phyloP scores from a whole-genome alignment of 2,113 vertebrate species.

The Hystrix brachyura region DNA sequence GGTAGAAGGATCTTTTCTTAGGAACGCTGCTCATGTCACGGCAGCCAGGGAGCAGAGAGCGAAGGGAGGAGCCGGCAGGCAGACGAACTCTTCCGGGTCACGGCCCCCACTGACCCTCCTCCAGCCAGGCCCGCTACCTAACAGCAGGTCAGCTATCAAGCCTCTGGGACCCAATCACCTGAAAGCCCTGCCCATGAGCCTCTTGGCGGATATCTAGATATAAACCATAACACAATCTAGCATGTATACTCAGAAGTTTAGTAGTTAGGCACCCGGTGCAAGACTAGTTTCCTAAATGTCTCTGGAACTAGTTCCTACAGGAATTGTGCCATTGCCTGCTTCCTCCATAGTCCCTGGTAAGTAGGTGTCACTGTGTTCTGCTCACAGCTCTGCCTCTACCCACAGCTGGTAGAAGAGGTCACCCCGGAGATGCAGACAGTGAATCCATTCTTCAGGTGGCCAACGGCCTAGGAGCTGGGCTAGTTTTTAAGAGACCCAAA shows the following conservation, averaged over 20 bases:
- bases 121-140: neutral
- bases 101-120: accelerated
- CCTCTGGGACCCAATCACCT: neutral
- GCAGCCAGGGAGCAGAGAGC: neutral
- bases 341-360: neutral
- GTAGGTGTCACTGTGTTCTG: neutral
- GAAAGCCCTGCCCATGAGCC: neutral
- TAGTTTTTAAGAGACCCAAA: neutral
- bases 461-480: neutral
- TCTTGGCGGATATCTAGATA: neutral
- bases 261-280: neutral
- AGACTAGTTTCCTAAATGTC: neutral
- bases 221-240: neutral
- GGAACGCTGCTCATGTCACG: neutral
- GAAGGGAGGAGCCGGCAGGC: neutral
- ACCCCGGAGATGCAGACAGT: too few relatives aligned
- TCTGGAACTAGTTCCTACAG: neutral
- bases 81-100: neutral
- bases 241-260: neutral
- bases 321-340: neutral
- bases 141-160: neutral
- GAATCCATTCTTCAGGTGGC: neutral
- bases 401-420: neutral
- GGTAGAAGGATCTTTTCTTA: neutral
- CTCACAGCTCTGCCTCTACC: neutral